These are phyloP conservation scores for Morus bassanus DNA, from an alignment of 2,797 vertebrate species.

Conservation along the genomic window DNA sequence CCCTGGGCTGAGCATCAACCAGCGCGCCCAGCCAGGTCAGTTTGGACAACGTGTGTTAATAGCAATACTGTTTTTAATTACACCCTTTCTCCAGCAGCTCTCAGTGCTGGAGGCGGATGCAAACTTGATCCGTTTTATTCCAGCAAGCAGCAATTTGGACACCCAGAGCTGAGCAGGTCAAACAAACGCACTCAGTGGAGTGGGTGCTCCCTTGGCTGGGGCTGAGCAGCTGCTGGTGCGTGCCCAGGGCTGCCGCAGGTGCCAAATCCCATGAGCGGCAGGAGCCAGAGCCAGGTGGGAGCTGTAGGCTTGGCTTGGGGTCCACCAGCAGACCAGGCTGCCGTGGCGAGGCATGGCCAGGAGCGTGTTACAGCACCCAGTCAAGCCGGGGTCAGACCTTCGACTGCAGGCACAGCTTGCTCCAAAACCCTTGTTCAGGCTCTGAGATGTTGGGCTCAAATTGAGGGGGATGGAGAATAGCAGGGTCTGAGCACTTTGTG, in stretches of 20 bases:
- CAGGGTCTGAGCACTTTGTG: fast-evolving
- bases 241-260: neutral
- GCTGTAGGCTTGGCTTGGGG: neutral
- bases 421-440: neutral
- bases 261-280: fast-evolving
- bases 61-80: neutral
- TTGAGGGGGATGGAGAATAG: neutral
- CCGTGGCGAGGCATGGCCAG: fast-evolving
- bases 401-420: fast-evolving
- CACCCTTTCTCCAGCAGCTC: neutral
- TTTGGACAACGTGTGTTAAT: fast-evolving
- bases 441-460: neutral
- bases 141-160: neutral
- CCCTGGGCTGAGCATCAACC: neutral
- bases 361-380: fast-evolving
- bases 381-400: neutral
- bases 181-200: fast-evolving
- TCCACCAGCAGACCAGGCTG: neutral
- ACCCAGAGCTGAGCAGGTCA: neutral
- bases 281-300: neutral
- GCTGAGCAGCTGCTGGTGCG: neutral
- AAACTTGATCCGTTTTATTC: neutral
- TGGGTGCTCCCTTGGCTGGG: fast-evolving
- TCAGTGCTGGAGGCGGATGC: neutral
- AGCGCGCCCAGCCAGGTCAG: neutral